Conservation (phyloP, 2,888 invertebrate species). For the Nemurella pictetii region DNA sequence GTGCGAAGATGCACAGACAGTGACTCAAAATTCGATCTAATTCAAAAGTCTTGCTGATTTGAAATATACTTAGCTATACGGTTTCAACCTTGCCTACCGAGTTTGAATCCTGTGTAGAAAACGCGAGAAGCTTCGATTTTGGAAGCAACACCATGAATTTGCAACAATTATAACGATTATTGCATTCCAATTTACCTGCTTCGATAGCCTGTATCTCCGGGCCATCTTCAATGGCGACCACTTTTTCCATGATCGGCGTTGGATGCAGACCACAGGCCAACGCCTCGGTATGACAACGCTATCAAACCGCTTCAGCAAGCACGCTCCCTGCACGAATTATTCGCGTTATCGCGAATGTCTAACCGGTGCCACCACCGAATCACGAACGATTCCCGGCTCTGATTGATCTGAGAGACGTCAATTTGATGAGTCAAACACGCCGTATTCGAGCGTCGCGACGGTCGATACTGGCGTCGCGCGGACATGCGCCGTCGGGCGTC, state of each 20-base stretch:
- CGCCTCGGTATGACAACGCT: background rate
- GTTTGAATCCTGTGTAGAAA: too few relatives aligned
- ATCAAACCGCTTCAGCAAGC: slow-evolving; percentile 26
- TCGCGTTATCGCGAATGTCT: background rate
- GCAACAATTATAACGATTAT: background rate
- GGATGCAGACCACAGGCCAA: background rate
- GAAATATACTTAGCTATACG: too few relatives aligned
- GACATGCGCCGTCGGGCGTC: background rate
- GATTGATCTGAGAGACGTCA: background rate
- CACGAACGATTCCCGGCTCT: background rate
- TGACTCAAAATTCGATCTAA: too few relatives aligned
- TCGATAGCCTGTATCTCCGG: slow-evolving; percentile 63
- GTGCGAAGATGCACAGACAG: too few relatives aligned
- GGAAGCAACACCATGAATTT: too few relatives aligned
- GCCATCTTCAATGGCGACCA: slow-evolving; percentile 54
- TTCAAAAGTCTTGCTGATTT: too few relatives aligned
- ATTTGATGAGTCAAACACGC: background rate
- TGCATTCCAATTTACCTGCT: slow-evolving; percentile 49
- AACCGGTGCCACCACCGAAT: background rate
- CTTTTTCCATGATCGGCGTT: slow-evolving; percentile 36
- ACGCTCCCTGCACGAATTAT: background rate
- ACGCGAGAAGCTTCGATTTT: too few relatives aligned
- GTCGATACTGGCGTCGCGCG: background rate
- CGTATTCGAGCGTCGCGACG: background rate
- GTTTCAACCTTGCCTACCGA: too few relatives aligned